Evolutionary conservation across 2,888 invertebrate species (phyloP).

Genomic region (Escarpia spicata): DNA sequence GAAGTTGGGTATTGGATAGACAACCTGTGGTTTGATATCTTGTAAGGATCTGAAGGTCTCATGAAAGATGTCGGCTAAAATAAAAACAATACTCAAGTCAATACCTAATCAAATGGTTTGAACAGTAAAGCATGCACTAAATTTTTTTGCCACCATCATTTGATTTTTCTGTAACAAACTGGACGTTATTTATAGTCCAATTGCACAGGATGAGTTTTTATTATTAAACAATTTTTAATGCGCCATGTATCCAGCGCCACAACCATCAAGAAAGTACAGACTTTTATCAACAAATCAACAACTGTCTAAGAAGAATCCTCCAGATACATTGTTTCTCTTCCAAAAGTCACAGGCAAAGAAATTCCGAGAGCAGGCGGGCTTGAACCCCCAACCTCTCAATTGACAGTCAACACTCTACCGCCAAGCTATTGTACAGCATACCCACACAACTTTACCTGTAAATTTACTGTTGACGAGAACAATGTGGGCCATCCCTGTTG

Average conservation of each 20-base stretch:
- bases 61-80: slow-evolving; percentile 79
- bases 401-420: no score
- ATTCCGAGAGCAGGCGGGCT: no score
- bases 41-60: slow-evolving; percentile 82
- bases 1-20: slow-evolving; percentile 94
- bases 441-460: slow-evolving; percentile 71
- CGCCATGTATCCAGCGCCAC: no score
- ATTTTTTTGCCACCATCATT: neutral
- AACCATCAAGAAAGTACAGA: no score
- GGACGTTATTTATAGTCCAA: neutral
- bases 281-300: no score
- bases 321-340: no score
- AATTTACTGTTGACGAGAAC: slow-evolving; percentile 96
- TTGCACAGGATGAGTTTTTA: neutral
- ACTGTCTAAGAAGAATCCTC: no score
- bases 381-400: no score
- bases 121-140: neutral
- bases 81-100: slow-evolving; percentile 19
- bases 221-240: no score
- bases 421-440: no score
- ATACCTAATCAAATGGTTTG: slow-evolving; percentile 1
- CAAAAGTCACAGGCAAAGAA: no score
- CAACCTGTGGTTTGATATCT: slow-evolving; percentile 77
- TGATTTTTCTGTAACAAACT: neutral
- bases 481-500: slow-evolving; percentile 85